Base-by-base conservation (phyloP, 2,797 vertebrate species). In the Pantherophis vulpinus region DNA sequence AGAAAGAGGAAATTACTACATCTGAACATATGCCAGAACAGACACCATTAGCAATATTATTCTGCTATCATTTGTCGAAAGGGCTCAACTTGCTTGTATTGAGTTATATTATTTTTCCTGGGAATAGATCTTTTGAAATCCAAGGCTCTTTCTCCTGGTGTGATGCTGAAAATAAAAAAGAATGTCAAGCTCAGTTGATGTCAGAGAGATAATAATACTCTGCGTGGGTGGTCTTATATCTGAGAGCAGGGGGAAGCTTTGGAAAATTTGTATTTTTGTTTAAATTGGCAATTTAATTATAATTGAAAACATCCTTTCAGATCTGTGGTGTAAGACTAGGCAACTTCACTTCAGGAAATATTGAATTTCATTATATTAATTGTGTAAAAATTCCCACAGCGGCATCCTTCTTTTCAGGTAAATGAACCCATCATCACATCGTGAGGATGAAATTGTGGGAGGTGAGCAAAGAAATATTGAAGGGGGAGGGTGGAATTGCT, bases 341-440 rank as follows among this genome's bases (percentile, higher is more conserved):
- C 37, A 93, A 90, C n/a, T 87, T 83, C 63, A 42, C 27, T 66
- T 93, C 83, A 87, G 20, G 89, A 4, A n/a, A 70, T 90, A 55
- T 70, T 90, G 83, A 70, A 58, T 37, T 56, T 90, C 29, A 29
- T 90, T 70, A 58, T 32, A 87, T 86, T 87, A 66, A 90, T 90
- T 93, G 37, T 70, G 5, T 66, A 79, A 90, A 93, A 90, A 93
- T 87, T 93, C 51, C 47, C 58, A 63, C 89, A 87, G 74, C 29
- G 25, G 37, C 25, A 51, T 51, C 12, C n/a, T 87, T 87, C 89
- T 29, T 86, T 66, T n/a, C 86, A 87, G 60, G 60, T 70, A 93
- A 93, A 66, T 42, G 51, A 90, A 56, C 10, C 9, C 51, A 63
- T 86, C 42, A 83, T 90, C 32, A 55, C 63, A 42, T 86, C 47